Conservation (phyloP, 2,113 vertebrate genomes). For the Gallinago paraguaiae region DNA sequence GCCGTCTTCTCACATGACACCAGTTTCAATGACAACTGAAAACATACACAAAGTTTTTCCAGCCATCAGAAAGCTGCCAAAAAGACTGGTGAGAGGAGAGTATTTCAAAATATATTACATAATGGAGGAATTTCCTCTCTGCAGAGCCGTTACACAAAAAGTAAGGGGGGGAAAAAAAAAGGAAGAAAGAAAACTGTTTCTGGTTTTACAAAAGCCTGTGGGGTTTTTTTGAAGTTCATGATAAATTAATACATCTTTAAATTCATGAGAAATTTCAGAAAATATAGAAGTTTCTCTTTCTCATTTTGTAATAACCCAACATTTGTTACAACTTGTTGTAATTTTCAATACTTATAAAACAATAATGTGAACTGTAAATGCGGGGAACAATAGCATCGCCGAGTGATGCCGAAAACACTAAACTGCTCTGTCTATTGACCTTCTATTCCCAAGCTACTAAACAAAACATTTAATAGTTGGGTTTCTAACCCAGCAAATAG, state of each 20-base stretch:
- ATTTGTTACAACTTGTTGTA: not conserved
- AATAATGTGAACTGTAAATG: not conserved
- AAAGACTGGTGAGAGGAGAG: not conserved
- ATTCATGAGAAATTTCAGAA: not conserved
- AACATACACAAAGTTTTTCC: constrained; percentile 42
- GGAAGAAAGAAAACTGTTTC: not conserved
- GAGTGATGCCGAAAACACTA: not conserved
- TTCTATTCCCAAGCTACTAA: not conserved
- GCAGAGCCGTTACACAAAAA: not conserved
- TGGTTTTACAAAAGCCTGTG: not conserved
- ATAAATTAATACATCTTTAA: not conserved
- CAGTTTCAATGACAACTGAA: constrained; percentile 38
- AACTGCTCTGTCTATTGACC: not conserved
- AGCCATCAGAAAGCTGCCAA: constrained; percentile 26
- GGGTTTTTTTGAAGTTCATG: not conserved
- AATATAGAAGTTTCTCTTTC: not conserved
- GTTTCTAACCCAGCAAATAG: constrained; percentile 10
- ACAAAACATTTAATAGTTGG: not conserved
- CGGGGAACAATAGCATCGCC: not conserved
- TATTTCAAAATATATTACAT: constrained; percentile 63
- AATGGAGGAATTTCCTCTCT: constrained; percentile 64
- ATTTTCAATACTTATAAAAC: not conserved
- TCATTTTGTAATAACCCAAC: not conserved
- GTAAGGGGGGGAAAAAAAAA: not conserved
- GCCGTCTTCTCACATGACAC: constrained; percentile 11